phyloP scores from a whole-genome alignment of 2,888 invertebrate genomes.

The Vannuccia rotundouncinata region DNA sequence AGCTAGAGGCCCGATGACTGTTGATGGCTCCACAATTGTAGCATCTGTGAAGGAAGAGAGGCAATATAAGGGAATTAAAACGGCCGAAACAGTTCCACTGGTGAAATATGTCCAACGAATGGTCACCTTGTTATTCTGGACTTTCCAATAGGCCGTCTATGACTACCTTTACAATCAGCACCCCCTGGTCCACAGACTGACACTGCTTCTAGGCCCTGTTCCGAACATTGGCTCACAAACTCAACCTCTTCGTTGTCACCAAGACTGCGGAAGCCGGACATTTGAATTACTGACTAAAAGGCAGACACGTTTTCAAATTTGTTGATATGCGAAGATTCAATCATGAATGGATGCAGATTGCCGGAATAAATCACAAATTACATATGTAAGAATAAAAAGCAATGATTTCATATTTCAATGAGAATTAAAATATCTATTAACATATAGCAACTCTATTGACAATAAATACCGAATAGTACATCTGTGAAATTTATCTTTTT shows the following conservation, averaged over 20 bases:
- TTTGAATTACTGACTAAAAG: constrained; percentile 78
- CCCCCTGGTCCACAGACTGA: constrained; percentile 72
- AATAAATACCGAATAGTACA: no score
- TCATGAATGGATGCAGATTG: no score
- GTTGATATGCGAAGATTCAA: neutral
- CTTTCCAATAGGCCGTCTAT: constrained; percentile 71
- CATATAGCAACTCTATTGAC: no score
- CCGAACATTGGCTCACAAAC: constrained; percentile 75
- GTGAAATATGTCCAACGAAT: no score
- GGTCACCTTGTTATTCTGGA: constrained; percentile 60
- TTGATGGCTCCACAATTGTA: constrained; percentile 88
- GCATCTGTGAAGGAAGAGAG: no score
- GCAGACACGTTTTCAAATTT: constrained; percentile 18
- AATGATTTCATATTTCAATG: no score
- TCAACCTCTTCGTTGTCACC: constrained; percentile 81
- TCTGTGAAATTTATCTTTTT: no score
- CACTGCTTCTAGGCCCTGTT: constrained; percentile 78
- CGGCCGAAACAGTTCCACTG: no score
- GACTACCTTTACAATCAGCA: constrained; percentile 73
- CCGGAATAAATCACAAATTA: no score
- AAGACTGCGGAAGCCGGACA: constrained; percentile 78
- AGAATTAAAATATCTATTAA: no score
- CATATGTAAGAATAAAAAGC: no score
- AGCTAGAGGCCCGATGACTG: constrained; percentile 83
- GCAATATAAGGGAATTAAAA: no score